Evolutionary conservation across 1,140 invertebrate species (phyloP).

Genomic region (Streblospio benedicti): DNA sequence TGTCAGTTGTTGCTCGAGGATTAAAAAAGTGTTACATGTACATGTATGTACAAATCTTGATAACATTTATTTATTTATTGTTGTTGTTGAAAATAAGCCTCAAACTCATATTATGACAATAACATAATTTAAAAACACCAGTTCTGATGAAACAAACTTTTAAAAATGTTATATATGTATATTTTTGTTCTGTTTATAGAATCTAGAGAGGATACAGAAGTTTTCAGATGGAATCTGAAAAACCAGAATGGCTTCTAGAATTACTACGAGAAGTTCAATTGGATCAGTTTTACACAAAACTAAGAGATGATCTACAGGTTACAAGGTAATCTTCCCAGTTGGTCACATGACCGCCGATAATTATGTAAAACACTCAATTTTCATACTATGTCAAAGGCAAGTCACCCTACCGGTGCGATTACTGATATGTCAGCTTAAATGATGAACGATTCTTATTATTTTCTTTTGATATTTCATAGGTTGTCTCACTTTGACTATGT

Average conservation of each 20-base stretch:
- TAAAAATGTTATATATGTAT: too few relatives aligned
- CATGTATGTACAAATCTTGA: too few relatives aligned
- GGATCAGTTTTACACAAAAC: slow-evolving; percentile 78
- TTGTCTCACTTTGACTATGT: slow-evolving; percentile 94
- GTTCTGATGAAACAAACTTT: too few relatives aligned
- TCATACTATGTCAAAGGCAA: neutral
- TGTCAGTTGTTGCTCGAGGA: too few relatives aligned
- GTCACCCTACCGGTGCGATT: neutral
- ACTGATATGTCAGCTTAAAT: neutral
- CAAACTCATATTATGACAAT: too few relatives aligned
- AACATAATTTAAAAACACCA: too few relatives aligned
- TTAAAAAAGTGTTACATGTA: too few relatives aligned
- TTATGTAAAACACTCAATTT: slow-evolving; percentile 3
- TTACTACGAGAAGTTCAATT: slow-evolving; percentile 82
- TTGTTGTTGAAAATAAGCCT: too few relatives aligned
- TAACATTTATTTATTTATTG: too few relatives aligned
- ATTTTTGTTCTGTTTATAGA: neutral
- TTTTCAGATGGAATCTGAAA: neutral
- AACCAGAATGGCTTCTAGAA: slow-evolving; percentile 68
- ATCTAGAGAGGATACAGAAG: slow-evolving; percentile 1
- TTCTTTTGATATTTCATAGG: slow-evolving; percentile 59
- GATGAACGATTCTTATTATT: slow-evolving; percentile 7
- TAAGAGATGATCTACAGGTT: slow-evolving; percentile 82
- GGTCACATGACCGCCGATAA: neutral
- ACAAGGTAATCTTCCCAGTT: slow-evolving; percentile 30